Base-by-base conservation (phyloP, 2,113 vertebrate species). In the Lophius piscatorius region DNA sequence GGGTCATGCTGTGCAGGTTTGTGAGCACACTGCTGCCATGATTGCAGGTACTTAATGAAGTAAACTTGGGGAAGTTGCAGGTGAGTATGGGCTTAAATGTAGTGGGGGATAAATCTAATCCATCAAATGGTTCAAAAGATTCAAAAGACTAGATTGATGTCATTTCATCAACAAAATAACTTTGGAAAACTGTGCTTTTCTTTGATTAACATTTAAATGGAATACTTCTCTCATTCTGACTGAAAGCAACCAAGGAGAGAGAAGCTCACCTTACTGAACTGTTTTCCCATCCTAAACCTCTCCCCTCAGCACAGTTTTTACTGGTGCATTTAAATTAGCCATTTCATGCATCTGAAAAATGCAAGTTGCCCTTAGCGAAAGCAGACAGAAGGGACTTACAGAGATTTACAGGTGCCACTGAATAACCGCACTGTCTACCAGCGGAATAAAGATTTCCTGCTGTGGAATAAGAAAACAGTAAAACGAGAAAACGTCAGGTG, bases 381-480 rank as follows among this genome's bases (percentile, higher is more conserved):
- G 84, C 90, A 87, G 82, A 88, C 86, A 83, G 85, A 87, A 90
- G 83, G 90, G 83, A 93, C 90, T 91, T 91, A 92, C 91, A 92
- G 86, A 87, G 82, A 82, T 84, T 85, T 90, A 91, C 74, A 70
- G 90, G 85, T 86, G 89, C 85, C 89, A 91, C 66, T 87, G 92
- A 90, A 91, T 90, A 92, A 92, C 88, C 87, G 70, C 81, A 92
- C 85, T 91, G 89, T 90, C 82, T 90, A 92, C 83, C 90, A 91
- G 89, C 76, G 81, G 87, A 87, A 91, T 88, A 92, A 86, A 78
- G 80, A 92, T 90, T 90, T 91, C 89, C 91, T 91, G 90, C 86
- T 87, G 90, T 89, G 85, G 83, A 90, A 89, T 67, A 74, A 87
- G 67, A 87, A 84, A 70, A 88, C 62, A 88, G 78, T 56, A 63